Evolutionary conservation across 2,113 vertebrate species (phyloP), one percentile per base, ranked within the genome.

Genomic region (Microtus pennsylvanicus): DNA sequence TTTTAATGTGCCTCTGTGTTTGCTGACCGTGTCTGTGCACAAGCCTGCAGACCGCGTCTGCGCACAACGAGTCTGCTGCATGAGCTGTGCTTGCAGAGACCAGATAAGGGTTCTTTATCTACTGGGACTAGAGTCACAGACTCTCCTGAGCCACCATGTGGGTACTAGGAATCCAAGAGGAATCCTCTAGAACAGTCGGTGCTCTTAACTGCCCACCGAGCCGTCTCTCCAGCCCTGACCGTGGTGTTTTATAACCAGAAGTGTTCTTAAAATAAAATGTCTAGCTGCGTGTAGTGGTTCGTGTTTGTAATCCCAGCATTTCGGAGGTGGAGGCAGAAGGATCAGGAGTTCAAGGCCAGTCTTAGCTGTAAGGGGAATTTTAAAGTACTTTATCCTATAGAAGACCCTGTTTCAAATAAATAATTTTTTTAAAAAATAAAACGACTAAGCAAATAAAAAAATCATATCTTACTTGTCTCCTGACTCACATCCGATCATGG

Each of bases 251-350:
- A 87, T 88, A 67, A 82, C 61, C 65, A 82, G 45, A 92, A 74
- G 13, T 28, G 72, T 86, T 94, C 94, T 93, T 77, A 13, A 95
- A 96, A 65, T 16, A 9, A 63, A 85, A 30, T 65, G 38, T 19
- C 81, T 30, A 67, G 38, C 82, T 86, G 14, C 4, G 5, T 1
- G 8, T 86, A 19, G 38, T 33, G 82, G 61, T 21, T 4, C 26
- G 19, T 45, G 63, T 7, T n/a, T 86, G 16, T 67, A 67, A 67
- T 86, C 28, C 42, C 82, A 86, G 61, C 42, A 67, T 21, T 67
- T 33, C 9, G 2, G 82, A 45, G 61, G 16, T 65, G 16, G 82
- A 65, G 58, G 16, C 26, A 30, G 61, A 10, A 30, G 9, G 26
- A 45, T 45, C 58, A 30, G 7, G 38, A 47, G 42, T 67, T 86